phyloP scores from a whole-genome alignment of 2,888 invertebrate species.

The Apodemia mormo region DNA sequence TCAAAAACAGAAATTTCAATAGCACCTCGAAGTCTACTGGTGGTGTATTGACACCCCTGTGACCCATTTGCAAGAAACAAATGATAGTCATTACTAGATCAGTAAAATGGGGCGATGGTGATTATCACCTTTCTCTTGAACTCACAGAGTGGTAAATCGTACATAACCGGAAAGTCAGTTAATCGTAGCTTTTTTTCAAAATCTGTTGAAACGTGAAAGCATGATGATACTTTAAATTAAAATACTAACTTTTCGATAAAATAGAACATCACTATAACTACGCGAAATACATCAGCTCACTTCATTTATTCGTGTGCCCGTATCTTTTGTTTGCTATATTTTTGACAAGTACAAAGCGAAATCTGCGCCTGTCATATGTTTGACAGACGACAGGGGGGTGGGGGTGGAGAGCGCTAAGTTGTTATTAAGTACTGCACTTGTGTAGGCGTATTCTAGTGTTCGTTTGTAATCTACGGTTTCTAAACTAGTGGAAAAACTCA shows the following conservation, averaged over 20 bases:
- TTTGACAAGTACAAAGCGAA: constrained; percentile 81
- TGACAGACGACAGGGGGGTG: constrained; percentile 64
- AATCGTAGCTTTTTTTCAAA: no score
- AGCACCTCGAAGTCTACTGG: no score
- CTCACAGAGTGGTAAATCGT: no score
- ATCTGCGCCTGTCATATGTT: constrained; percentile 80
- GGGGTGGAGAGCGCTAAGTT: constrained; percentile 60
- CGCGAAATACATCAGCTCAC: constrained; percentile 78
- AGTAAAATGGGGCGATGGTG: no score
- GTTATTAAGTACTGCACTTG: constrained; percentile 76
- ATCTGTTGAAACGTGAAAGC: no score
- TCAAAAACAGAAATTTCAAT: no score
- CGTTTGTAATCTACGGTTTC: constrained; percentile 26
- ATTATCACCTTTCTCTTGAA: no score
- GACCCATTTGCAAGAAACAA: no score
- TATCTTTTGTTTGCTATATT: constrained; percentile 82
- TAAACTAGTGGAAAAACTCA: constrained; percentile 13
- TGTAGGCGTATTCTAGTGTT: constrained; percentile 44
- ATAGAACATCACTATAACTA: constrained; percentile 52
- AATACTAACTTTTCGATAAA: constrained; percentile 22
- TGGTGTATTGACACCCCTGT: no score
- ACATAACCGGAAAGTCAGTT: no score
- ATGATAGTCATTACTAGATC: no score
- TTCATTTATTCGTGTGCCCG: constrained; percentile 75
- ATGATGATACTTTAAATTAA: background rate